phyloP scores from a whole-genome alignment of 2,888 invertebrate genomes.

The Odontocerum albicorne region DNA sequence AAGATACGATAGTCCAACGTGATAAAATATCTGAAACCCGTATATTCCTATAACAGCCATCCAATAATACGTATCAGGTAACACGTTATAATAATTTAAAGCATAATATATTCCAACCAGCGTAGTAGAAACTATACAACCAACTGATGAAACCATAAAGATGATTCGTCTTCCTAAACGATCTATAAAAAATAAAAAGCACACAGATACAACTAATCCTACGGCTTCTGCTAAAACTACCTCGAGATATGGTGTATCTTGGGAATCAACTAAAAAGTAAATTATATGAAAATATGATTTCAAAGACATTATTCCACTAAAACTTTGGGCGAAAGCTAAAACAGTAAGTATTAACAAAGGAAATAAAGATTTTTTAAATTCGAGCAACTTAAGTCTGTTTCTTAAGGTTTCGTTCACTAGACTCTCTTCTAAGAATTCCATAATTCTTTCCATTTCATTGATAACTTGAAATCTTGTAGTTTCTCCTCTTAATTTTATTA shows the following conservation, averaged over 20 bases:
- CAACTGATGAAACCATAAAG: conserved; percentile 11
- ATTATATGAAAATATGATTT: conserved; percentile 10
- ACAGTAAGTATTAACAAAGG: background rate
- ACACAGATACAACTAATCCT: background rate
- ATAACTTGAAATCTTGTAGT: background rate
- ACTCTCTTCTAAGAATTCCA: conserved; percentile 14
- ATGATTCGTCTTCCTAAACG: conserved; percentile 13
- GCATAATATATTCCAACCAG: conserved; percentile 11
- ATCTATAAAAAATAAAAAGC: conserved; percentile 10
- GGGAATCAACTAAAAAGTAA: conserved; percentile 2
- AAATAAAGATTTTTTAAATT: conserved; percentile 2
- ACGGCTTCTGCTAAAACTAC: conserved; percentile 7
- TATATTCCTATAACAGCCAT: conserved; percentile 17
- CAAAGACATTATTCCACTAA: conserved; percentile 11
- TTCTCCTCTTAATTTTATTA: conserved; percentile 16
- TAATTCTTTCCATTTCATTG: conserved; percentile 9
- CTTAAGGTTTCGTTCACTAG: background rate
- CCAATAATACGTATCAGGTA: conserved; percentile 7
- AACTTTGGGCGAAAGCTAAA: conserved; percentile 10
- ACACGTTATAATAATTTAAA: background rate
- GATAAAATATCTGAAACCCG: conserved; percentile 12
- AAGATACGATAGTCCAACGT: conserved; percentile 9
- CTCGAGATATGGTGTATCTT: background rate
- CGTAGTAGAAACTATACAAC: conserved; percentile 1
- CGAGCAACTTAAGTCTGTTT: conserved; percentile 4